phyloP scores from a whole-genome alignment of 2,797 vertebrate species.

The Scolopax rusticola region DNA sequence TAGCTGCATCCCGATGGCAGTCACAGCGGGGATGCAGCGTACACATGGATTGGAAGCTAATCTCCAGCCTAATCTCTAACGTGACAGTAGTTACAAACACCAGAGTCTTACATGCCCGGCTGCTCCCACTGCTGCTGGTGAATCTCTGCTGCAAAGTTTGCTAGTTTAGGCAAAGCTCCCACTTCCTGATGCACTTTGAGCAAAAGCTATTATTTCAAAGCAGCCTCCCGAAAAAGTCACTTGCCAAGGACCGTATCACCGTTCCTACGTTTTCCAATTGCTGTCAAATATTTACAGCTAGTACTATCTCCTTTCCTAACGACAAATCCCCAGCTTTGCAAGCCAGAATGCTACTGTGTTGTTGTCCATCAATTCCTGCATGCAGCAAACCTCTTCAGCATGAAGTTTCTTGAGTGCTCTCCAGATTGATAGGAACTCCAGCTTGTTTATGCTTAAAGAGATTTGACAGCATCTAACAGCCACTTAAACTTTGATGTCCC shows the following conservation, averaged over 20 bases:
- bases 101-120: not conserved
- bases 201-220: constrained; percentile 18
- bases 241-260: constrained; percentile 3
- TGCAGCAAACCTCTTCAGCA: constrained; percentile 57
- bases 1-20: not conserved
- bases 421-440: constrained; percentile 70
- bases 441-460: constrained; percentile 69
- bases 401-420: constrained; percentile 74
- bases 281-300: not conserved
- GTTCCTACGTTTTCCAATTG: not conserved
- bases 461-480: constrained; percentile 75
- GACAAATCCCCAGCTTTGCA: not conserved
- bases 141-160: constrained; percentile 19
- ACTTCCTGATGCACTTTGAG: not conserved
- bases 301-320: not conserved
- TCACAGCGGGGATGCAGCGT: not conserved
- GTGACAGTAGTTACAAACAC: constrained; percentile 23
- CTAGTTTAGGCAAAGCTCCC: constrained; percentile 46
- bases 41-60: not conserved
- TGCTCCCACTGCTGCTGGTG: not conserved
- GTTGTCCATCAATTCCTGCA: not conserved
- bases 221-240: constrained; percentile 26
- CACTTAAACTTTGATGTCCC: constrained; percentile 75
- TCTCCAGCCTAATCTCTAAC: not conserved
- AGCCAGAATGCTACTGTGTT: not conserved